phyloP scores from a whole-genome alignment of 2,113 vertebrate genomes.

The Camelus dromedarius region DNA sequence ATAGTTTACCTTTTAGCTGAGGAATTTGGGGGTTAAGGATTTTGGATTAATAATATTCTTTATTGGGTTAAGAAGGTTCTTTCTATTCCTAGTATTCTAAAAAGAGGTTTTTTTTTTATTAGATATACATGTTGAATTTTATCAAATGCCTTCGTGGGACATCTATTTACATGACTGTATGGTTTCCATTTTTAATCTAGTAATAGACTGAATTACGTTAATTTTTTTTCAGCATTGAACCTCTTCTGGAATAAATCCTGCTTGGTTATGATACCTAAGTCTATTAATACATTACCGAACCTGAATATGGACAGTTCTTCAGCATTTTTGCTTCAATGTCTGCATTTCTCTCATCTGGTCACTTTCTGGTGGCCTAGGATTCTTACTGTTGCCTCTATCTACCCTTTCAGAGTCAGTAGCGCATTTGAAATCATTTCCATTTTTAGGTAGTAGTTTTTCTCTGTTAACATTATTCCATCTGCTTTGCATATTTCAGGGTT shows the following conservation, averaged over 20 bases:
- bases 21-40: not conserved
- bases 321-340: not conserved
- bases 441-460: not conserved
- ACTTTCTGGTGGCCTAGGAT: not conserved
- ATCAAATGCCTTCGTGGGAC: not conserved
- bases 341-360: not conserved
- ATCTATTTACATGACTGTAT: not conserved
- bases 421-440: not conserved
- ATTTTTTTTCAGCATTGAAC: not conserved
- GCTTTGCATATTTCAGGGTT: conserved; percentile 13
- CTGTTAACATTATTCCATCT: not conserved
- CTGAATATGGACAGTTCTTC: not conserved
- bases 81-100: not conserved
- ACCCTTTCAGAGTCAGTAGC: not conserved
- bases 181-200: not conserved
- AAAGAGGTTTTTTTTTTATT: not conserved
- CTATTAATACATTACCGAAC: not conserved
- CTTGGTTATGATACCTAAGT: not conserved
- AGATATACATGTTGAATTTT: conserved; percentile 5
- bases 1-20: not conserved
- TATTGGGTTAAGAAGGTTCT: not conserved
- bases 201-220: not conserved
- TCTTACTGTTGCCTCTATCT: not conserved
- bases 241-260: not conserved
- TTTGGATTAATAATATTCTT: not conserved